Conservation (phyloP, 2,113 vertebrate genomes). For the Panthera tigris region DNA sequence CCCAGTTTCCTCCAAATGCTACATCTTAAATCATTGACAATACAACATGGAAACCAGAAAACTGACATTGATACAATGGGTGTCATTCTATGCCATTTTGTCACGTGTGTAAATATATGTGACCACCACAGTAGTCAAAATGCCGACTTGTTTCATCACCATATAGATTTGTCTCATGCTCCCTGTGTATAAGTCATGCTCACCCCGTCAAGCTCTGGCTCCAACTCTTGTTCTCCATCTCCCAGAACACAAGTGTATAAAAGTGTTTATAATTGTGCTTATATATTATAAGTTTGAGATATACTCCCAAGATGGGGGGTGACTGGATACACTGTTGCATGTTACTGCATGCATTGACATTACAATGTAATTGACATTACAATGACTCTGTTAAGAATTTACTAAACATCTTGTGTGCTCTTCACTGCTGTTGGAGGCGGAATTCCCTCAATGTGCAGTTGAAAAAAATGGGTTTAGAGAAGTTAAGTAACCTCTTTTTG, state of each 20-base stretch:
- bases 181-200: not conserved
- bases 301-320: not conserved
- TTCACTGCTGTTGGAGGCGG: not conserved
- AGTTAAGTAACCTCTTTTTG: not conserved
- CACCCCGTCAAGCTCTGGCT: not conserved
- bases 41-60: not conserved
- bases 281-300: not conserved
- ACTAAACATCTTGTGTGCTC: not conserved
- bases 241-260: not conserved
- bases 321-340: not conserved
- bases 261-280: not conserved
- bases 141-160: not conserved
- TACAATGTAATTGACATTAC: too few species aligned
- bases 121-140: not conserved
- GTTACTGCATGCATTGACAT: not conserved
- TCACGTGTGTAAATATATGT: not conserved
- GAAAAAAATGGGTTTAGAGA: not conserved
- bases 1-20: not conserved
- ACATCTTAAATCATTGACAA: not conserved
- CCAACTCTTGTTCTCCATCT: not conserved
- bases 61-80: not conserved
- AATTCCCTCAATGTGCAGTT: not conserved
- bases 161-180: not conserved
- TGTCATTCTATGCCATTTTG: not conserved
- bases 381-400: not conserved